Evolutionary conservation across 2,113 vertebrate genomes (phyloP).

Genomic region (Chrysochloris asiatica): DNA sequence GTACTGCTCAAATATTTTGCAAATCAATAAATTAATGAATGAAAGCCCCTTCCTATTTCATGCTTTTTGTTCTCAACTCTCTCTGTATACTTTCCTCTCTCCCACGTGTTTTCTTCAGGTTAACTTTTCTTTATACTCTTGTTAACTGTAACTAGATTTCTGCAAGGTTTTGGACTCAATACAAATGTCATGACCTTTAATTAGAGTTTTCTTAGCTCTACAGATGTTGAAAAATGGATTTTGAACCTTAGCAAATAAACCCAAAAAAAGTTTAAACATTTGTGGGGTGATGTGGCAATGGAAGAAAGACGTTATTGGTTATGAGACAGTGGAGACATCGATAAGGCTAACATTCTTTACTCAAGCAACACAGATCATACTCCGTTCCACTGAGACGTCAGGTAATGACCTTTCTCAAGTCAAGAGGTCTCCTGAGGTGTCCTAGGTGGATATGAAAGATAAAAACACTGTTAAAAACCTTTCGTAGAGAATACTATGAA

Average conservation of each 20-base stretch:
- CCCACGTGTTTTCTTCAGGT: neutral
- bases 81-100: neutral
- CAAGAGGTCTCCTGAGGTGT: neutral
- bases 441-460: neutral
- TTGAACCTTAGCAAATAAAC: constrained; percentile 63
- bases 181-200: neutral
- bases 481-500: neutral
- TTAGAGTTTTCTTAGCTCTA: neutral
- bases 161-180: neutral
- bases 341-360: neutral
- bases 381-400: neutral
- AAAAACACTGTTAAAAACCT: neutral
- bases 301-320: neutral
- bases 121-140: neutral
- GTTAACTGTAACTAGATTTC: neutral
- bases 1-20: neutral
- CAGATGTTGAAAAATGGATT: constrained; percentile 50
- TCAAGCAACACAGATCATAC: neutral
- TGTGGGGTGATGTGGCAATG: constrained; percentile 28
- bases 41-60: neutral
- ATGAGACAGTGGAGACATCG: neutral
- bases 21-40: neutral
- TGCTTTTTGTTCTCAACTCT: neutral
- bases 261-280: constrained; percentile 26
- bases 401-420: too few relatives aligned